These are phyloP conservation scores for Pimpla rufipes DNA, from an alignment of 2,888 invertebrate genomes.

Conservation along the genomic window DNA sequence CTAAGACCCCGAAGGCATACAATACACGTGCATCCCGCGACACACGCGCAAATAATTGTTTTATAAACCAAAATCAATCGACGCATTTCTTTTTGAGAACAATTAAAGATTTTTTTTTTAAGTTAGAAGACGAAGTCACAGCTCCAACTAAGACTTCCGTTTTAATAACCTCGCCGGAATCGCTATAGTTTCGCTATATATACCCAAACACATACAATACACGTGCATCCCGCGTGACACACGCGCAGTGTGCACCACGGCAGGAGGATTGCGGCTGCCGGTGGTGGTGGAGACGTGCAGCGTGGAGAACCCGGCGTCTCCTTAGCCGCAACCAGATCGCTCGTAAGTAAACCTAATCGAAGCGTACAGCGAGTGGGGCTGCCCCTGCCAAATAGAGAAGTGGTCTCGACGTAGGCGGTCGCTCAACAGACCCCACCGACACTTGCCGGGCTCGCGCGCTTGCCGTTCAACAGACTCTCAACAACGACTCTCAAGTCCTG, in stretches of 20 bases:
- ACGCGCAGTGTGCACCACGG: not conserved
- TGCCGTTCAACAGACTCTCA: conserved; percentile 36
- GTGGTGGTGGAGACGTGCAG: conserved; percentile 8
- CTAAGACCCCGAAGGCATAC: too few species aligned
- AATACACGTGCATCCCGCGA: too few species aligned
- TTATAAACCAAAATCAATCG: too few species aligned
- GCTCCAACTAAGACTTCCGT: too few species aligned
- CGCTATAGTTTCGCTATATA: too few species aligned
- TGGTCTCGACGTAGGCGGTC: conserved; percentile 82
- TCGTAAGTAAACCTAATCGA: conserved; percentile 81
- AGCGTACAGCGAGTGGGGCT: conserved; percentile 74
- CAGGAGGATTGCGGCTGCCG: conserved; percentile 23
- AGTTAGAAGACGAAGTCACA: too few species aligned
- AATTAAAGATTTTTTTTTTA: too few species aligned
- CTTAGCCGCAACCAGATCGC: conserved; percentile 78
- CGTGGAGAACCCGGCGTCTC: conserved; percentile 77
- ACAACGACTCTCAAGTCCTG: conserved; percentile 32
- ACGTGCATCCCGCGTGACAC: too few species aligned
- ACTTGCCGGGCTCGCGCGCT: conserved; percentile 52
- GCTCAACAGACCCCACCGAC: conserved; percentile 70
- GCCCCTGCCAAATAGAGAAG: conserved; percentile 81
- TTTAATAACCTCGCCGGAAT: too few species aligned
- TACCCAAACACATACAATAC: too few species aligned
- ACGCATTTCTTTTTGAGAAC: too few species aligned
- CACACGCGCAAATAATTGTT: too few species aligned